Evolutionary conservation across 2,888 invertebrate species (phyloP), one percentile per base, ranked within the genome.

Genomic region (Andrena camellia): DNA sequence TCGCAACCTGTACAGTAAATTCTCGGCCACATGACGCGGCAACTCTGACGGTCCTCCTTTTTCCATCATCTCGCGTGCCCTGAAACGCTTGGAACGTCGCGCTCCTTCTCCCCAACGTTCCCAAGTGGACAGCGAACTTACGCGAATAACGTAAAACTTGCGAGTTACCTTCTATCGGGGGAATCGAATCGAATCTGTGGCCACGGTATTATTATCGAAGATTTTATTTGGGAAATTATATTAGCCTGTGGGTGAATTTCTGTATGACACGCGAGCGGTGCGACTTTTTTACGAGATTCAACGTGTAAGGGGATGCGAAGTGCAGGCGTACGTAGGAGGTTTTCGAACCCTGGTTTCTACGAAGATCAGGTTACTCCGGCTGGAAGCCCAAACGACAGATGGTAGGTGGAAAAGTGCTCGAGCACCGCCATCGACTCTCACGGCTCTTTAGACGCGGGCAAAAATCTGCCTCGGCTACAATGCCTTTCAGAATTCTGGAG

Each of bases 361-460:
- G 85, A 90, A 88, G 92, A 92, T 92, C 92, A 90, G 86, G 90
- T 92, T 92, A 91, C 92, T 82, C 85, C 82, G 82, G 74, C 85
- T 83, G 84, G 84, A 72, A 84, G 85, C 81, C 87, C 79, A 86
- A 90, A 85, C 92, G 91, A 91, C 93, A 93, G 93, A 93, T 93
- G 93, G 93, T 92, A 92, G 92, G 90, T 92, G 91, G 87, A 92
- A 92, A 91, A 90, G 90, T 91, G 89, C 88, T 84, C 82, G 82
- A 81, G 81, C 87, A 86, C 86, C 86, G 81, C 87, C 83, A 88
- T 80, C 88, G 86, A 87, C 89, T 91, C 91, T 91, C 91, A 91
- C 90, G 91, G 90, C 89, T 90, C 88, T 89, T 89, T 88, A 76
- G 85, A 80, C 67, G 71, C 74, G 72, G 72, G 42, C 76, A 52